Conservation (phyloP, 2,888 invertebrate species). For the Punctoribates punctum region DNA sequence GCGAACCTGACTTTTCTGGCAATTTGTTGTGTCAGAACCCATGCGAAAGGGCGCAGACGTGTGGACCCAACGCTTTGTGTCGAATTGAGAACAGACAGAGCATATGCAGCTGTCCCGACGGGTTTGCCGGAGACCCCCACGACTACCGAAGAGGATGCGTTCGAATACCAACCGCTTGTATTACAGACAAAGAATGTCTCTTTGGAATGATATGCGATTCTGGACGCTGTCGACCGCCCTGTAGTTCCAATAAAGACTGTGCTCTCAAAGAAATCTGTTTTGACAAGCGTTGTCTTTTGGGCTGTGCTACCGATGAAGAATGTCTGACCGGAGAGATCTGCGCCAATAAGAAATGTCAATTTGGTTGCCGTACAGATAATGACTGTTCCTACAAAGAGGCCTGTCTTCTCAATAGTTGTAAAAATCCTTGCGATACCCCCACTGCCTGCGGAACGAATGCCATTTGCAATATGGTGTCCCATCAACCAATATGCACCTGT, state of each 20-base stretch:
- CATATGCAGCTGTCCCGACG: slow-evolving; percentile 56
- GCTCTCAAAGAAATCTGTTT: slow-evolving; percentile 47
- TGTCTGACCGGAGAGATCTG: slow-evolving; percentile 82
- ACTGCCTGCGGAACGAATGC: slow-evolving; percentile 80
- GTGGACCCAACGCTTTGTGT: slow-evolving; percentile 41
- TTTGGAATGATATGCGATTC: slow-evolving; percentile 71
- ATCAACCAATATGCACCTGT: slow-evolving; percentile 74
- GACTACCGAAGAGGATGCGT: slow-evolving; percentile 46
- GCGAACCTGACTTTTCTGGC: slow-evolving; percentile 56
- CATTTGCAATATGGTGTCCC: slow-evolving; percentile 76
- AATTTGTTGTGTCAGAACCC: slow-evolving; percentile 48
- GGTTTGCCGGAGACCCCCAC: slow-evolving; percentile 70
- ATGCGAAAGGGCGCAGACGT: slow-evolving; percentile 35
- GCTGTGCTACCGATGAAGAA: slow-evolving; percentile 73
- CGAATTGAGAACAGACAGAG: slow-evolving; percentile 59
- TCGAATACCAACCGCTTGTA: slow-evolving; percentile 56
- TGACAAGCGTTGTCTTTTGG: slow-evolving; percentile 60
- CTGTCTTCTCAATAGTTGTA: slow-evolving; percentile 75
- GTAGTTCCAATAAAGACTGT: slow-evolving; percentile 48
- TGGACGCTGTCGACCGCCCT: slow-evolving; percentile 47
- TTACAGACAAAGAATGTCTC: slow-evolving; percentile 75
- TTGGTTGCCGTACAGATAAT: slow-evolving; percentile 74
- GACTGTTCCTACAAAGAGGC: slow-evolving; percentile 69
- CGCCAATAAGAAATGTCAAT: slow-evolving; percentile 68
- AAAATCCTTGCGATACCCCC: slow-evolving; percentile 74